Base-by-base conservation (phyloP, 2,797 vertebrate genomes). In the Chaunax sp. region DNA sequence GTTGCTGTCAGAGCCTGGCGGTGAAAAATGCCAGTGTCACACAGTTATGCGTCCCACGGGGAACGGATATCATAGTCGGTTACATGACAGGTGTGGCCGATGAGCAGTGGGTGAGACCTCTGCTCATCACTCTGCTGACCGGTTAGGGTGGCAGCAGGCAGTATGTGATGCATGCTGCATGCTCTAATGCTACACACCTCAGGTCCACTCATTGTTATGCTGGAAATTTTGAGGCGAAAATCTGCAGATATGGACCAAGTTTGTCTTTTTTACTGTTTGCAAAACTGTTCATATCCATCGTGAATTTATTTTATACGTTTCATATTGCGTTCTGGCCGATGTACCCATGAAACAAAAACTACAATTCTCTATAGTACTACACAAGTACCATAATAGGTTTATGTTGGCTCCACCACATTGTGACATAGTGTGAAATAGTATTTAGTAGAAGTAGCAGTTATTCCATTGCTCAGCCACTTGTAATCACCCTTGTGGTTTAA, bases 401-500 rank as follows among this genome's bases (percentile, higher is more conserved):
- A 35, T n/a, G 25, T 37, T 10, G 18, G 19, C 28, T 40, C 16
- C 14, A 12, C 7, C 50, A 11, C 49, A 62, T 56, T 18, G 55
- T 47, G 52, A 68, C 56, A 44, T 45, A 62, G 52, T 75, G 68
- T 73, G 20, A n/a, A n/a, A 75, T 64, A 54, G 49, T 60, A 37
- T 43, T 72, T 46, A 35, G 33, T 35, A 10, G 33, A 3, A 35
- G 8, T 35, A 10, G 33, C 12, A 35, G 69, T 74, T 82, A 80
- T 77, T 83, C 61, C 62, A 74, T 35, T 73, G 76, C 69, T 75
- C 45, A 37, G 70, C 77, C 60, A 75, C 75, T 83, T 89, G 75
- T 89, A 87, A 90, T 90, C 90, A 90, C 87, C 87, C 87, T 85
- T 89, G 88, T 83, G 88, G 80, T 90, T 90, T 90, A 82, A 87